Evolutionary conservation across 2,113 vertebrate genomes (phyloP).

Genomic region (Ginglymostoma cirratum): DNA sequence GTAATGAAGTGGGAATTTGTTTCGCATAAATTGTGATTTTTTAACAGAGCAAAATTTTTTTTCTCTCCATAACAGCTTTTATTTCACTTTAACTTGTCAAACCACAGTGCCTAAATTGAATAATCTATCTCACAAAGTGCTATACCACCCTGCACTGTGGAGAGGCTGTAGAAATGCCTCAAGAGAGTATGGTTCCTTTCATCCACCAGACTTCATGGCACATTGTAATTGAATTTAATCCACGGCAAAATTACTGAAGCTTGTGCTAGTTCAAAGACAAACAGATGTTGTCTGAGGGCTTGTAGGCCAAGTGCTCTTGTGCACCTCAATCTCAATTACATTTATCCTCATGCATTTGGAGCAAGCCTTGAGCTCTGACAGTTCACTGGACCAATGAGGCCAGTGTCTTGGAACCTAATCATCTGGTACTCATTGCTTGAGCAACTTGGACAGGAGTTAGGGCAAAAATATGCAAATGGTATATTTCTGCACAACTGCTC

Average conservation of each 20-base stretch:
- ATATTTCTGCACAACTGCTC: not conserved
- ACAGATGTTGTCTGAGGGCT: not conserved
- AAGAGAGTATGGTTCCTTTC: not conserved
- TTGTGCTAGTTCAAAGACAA: not conserved
- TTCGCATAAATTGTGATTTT: not conserved
- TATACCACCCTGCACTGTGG: not conserved
- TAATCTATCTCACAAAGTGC: not conserved
- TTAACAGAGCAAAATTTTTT: not conserved
- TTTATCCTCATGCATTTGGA: not conserved
- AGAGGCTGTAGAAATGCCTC: not conserved
- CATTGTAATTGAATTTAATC: not conserved
- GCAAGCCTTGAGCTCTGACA: not conserved
- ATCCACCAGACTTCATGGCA: not conserved
- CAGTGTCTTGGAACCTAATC: not conserved
- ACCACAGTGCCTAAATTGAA: not conserved
- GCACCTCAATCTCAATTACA: not conserved
- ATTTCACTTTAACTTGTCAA: not conserved
- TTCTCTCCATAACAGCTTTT: not conserved
- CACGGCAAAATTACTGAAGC: not conserved
- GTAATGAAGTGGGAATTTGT: not conserved
- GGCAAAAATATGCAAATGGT: not conserved
- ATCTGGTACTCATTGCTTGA: not conserved
- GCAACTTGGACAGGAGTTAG: not conserved
- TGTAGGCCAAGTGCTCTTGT: not conserved
- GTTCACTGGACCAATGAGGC: not conserved